phyloP scores from a whole-genome alignment of 2,888 invertebrate species.

The Matsumyia berberina region DNA sequence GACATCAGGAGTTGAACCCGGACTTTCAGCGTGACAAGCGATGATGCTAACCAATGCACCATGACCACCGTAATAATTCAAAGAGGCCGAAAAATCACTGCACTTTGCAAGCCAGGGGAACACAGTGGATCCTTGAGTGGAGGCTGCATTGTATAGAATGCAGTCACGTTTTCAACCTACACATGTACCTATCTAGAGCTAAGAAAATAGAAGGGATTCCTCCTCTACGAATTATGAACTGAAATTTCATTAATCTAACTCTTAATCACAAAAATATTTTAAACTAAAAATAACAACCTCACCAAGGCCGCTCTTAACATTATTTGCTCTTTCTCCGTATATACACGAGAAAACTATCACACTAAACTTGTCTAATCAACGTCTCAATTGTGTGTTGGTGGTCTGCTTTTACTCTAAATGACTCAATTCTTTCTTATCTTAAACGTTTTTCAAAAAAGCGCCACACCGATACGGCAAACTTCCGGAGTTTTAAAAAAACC shows the following conservation, averaged over 20 bases:
- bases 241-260: background rate
- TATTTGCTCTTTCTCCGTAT: background rate
- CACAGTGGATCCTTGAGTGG: too few species aligned
- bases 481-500: constrained; percentile 31
- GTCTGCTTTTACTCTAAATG: constrained; percentile 18
- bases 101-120: too few species aligned
- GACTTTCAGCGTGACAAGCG: too few species aligned
- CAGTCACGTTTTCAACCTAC: too few species aligned
- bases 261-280: background rate
- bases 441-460: constrained; percentile 11
- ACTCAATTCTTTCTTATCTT: constrained; percentile 48
- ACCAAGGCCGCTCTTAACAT: background rate
- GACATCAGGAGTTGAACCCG: too few species aligned
- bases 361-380: constrained; percentile 27
- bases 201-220: background rate
- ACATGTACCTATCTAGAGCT: too few species aligned
- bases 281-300: background rate
- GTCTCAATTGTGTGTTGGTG: constrained; percentile 34
- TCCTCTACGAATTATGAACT: background rate
- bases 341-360: background rate
- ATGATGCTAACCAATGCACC: too few species aligned
- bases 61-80: too few species aligned
- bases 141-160: too few species aligned
- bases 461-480: constrained; percentile 39
- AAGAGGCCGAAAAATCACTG: too few species aligned